Conservation (phyloP, 1,140 invertebrate species). For the Aphelinus certus region DNA sequence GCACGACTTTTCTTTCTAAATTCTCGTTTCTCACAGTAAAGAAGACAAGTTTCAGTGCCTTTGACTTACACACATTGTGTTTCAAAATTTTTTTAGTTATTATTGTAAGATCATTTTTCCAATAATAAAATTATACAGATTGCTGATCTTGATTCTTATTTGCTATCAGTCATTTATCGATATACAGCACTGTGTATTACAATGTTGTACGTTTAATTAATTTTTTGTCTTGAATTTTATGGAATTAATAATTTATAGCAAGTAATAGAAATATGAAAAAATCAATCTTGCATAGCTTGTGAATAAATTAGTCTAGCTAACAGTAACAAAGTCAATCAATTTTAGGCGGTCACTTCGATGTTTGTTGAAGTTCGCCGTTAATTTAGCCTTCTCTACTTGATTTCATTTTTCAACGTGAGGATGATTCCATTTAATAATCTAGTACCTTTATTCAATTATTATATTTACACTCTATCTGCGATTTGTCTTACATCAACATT, state of each 20-base stretch:
- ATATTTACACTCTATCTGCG: slow-evolving; percentile 55
- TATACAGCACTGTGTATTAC: slow-evolving; percentile 51
- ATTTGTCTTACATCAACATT: slow-evolving; percentile 29
- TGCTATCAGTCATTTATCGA: slow-evolving; percentile 64
- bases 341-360: slow-evolving; percentile 56
- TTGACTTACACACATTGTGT: slow-evolving; percentile 33
- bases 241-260: slow-evolving; percentile 42
- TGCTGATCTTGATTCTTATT: slow-evolving; percentile 60
- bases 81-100: slow-evolving; percentile 26
- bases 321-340: slow-evolving; percentile 52
- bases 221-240: slow-evolving; percentile 40
- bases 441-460: slow-evolving; percentile 59
- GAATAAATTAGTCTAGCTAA: slow-evolving; percentile 59
- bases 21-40: slow-evolving; percentile 9
- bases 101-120: slow-evolving; percentile 21
- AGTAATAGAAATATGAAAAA: slow-evolving; percentile 59
- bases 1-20: not conserved
- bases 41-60: slow-evolving; percentile 7
- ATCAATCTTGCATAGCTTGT: slow-evolving; percentile 54
- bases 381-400: slow-evolving; percentile 26
- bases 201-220: slow-evolving; percentile 36
- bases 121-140: slow-evolving; percentile 45
- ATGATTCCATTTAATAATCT: slow-evolving; percentile 52
- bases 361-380: slow-evolving; percentile 42
- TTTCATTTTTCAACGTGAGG: slow-evolving; percentile 44